A percentile compares a stretch with the other conserved stretches of the same genome.
Conservation (phyloP, 2,888 invertebrate species). For the Nemurella pictetii region DNA sequence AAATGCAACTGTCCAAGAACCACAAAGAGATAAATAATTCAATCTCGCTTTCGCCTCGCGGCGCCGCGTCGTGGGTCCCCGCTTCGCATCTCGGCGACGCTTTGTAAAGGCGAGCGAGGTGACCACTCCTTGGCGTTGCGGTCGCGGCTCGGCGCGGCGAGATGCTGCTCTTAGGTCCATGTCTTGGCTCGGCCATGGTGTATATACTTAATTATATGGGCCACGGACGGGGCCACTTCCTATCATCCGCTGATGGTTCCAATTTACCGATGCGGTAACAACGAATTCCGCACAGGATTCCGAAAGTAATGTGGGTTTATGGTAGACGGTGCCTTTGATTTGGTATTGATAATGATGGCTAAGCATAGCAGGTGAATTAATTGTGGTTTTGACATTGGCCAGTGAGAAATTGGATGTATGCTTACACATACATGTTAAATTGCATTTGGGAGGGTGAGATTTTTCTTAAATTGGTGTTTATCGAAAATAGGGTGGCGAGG, state of each 20-base stretch:
- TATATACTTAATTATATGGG: too few species aligned
- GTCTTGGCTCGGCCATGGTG: too few species aligned
- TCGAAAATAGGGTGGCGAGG: too few species aligned
- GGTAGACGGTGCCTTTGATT: neutral
- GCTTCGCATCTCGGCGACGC: neutral
- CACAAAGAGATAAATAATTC: neutral
- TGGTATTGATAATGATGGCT: too few species aligned
- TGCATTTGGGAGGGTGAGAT: too few species aligned
- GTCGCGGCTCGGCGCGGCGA: neutral
- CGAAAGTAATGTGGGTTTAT: neutral
- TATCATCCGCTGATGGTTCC: neutral
- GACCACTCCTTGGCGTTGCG: neutral
- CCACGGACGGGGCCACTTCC: neutral
- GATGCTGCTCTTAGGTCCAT: neutral
- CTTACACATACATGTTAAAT: too few species aligned
- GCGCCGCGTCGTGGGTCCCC: neutral
- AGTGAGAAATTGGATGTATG: too few species aligned
- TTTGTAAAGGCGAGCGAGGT: too few species aligned
- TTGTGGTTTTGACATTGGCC: neutral
- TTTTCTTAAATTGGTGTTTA: too few species aligned
- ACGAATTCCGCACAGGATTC: too few species aligned
- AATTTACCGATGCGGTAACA: neutral
- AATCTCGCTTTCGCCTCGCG: neutral
- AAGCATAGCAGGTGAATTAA: too few species aligned
- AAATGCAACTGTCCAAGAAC: neutral